Conservation (phyloP, 1,140 invertebrate genomes). For the Samia ricini region DNA sequence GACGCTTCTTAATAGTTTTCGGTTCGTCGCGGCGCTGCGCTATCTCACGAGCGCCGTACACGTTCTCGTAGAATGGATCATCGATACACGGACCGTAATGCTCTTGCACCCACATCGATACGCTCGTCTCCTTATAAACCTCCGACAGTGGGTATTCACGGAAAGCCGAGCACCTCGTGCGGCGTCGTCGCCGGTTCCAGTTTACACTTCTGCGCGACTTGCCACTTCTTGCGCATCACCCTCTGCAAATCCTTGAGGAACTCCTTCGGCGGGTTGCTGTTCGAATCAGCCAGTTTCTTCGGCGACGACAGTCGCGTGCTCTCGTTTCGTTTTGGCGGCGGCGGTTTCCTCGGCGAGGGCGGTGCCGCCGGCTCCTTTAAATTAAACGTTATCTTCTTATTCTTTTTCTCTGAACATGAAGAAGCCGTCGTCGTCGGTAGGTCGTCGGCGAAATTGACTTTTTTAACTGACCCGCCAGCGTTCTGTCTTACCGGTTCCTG, state of each 20-base stretch:
- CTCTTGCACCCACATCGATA: slow-evolving; percentile 93
- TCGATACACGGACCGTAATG: slow-evolving; percentile 83
- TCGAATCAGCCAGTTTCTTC: slow-evolving; percentile 84
- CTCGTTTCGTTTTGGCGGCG: slow-evolving; percentile 85
- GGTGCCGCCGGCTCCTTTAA: slow-evolving; percentile 46
- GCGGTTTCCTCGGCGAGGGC: slow-evolving; percentile 73
- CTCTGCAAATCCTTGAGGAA: slow-evolving; percentile 93
- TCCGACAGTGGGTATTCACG: slow-evolving; percentile 84
- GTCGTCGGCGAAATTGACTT: slow-evolving; percentile 64
- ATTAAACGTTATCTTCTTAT: slow-evolving; percentile 63
- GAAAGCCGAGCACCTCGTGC: slow-evolving; percentile 94
- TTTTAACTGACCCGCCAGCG: slow-evolving; percentile 55
- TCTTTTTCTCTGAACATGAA: slow-evolving; percentile 53
- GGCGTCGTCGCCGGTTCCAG: slow-evolving; percentile 90
- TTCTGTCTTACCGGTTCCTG: slow-evolving; percentile 47
- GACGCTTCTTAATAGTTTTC: slow-evolving; percentile 58
- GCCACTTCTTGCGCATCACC: slow-evolving; percentile 96
- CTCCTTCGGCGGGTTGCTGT: slow-evolving; percentile 87
- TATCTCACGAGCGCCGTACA: slow-evolving; percentile 42
- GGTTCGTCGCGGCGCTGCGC: slow-evolving; percentile 49
- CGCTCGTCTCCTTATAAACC: slow-evolving; percentile 89
- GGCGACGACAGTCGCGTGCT: slow-evolving; percentile 85
- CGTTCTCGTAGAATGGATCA: slow-evolving; percentile 65
- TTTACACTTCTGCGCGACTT: slow-evolving; percentile 94
- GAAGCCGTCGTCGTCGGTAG: no score